phyloP scores from a whole-genome alignment of 2,797 vertebrate species.

The Paramormyrops hopkinsi region DNA sequence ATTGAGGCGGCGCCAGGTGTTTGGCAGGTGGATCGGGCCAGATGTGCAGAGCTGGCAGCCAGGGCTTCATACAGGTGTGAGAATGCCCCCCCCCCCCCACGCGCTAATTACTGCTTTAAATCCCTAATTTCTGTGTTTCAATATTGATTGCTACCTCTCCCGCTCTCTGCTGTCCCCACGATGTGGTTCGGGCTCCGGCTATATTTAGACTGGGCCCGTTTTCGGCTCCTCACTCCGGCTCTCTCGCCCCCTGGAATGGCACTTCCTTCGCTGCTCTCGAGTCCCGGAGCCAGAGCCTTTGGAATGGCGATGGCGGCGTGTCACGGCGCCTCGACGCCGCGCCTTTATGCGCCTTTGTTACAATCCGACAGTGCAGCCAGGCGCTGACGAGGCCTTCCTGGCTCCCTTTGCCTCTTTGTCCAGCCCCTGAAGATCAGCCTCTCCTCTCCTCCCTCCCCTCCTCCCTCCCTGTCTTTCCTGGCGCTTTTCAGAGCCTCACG shows the following conservation, averaged over 20 bases:
- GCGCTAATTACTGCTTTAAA: constrained; percentile 73
- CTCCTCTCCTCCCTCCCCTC: constrained; percentile 32
- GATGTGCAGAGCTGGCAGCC: constrained; percentile 78
- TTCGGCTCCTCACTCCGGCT: constrained; percentile 4
- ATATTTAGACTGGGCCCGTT: constrained; percentile 28
- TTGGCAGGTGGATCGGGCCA: constrained; percentile 98
- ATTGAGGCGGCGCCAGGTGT: constrained; percentile 97
- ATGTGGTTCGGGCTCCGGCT: constrained; percentile 33
- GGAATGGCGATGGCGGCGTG: constrained; percentile 49
- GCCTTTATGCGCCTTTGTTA: constrained; percentile 26
- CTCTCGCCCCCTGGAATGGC: constrained; percentile 19
- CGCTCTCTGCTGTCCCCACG: constrained; percentile 53
- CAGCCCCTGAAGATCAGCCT: constrained; percentile 58
- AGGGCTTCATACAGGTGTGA: constrained; percentile 66
- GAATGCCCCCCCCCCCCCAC: constrained; percentile 44
- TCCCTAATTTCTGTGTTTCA: constrained; percentile 76
- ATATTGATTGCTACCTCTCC: constrained; percentile 80
- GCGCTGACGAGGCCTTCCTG: constrained; percentile 45
- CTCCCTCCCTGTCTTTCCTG: neutral
- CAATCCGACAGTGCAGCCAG: constrained; percentile 24
- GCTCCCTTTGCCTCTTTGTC: constrained; percentile 71
- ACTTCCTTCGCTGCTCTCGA: constrained; percentile 55
- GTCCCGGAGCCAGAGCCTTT: constrained; percentile 45
- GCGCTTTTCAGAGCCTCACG: neutral
- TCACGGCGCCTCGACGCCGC: constrained; percentile 41